Base-by-base conservation (phyloP, 1,140 invertebrate species). In the Phocides pigmalion region DNA sequence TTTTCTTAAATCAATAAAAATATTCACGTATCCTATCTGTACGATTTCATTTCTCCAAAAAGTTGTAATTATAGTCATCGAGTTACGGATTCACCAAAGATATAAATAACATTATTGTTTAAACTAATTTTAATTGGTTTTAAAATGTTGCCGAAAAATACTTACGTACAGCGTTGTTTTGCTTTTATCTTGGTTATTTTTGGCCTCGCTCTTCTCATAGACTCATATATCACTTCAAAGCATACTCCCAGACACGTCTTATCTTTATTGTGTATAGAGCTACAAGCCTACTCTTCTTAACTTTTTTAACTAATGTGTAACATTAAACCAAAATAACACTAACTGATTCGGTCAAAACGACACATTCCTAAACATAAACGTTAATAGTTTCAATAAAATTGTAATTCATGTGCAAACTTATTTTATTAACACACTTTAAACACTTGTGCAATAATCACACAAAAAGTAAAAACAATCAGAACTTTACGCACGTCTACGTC, bases 161-260 rank as follows among this genome's bases (percentile, higher is more conserved):
- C 58, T 53, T 42, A 53, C 59, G 28, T 59, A 47, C 35, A 25
- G 25, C 51, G 61, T 64, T 54, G 56, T 64, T 77, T 72, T 41
- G 41, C 56, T 70, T 65, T 59, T 70, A 73, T 73, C 51, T 63
- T 50, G 25, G 69, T 76, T 87, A 84, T 86, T 88, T 84, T 79
- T 61, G 72, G 68, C 64, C 69, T 49, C 59, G 74, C 68, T 78
- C 76, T 76, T 82, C 73, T 79, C 64, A 70, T 76, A 70, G 72
- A 79, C 74, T 79, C 65, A 72, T 78, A 68, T 80, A 81, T 85
- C 74, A 83, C 75, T 82, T 82, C 63, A 79, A 82, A 80, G 66
- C 71, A 61, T 62, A 74, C 65, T 69, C 66, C 70, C 71, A 64
- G 66, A 73, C 77, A 79, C 66, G 50, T 74, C 79, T 88, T 88